These are phyloP conservation scores for Lysandra coridon DNA, from an alignment of 2,888 invertebrate species.

Conservation along the genomic window DNA sequence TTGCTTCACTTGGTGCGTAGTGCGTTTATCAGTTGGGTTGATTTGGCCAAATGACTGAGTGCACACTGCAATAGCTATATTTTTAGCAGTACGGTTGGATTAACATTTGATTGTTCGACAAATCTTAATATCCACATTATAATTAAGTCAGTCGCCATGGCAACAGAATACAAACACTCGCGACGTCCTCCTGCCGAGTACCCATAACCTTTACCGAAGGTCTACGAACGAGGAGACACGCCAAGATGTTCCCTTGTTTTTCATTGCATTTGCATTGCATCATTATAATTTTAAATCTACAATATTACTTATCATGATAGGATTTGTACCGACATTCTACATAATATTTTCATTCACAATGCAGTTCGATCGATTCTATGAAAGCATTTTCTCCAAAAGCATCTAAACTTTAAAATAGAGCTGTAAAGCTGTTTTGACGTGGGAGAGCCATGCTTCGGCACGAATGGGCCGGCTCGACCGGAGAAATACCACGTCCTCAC, in stretches of 20 bases:
- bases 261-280: background rate
- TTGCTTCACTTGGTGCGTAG: too few species aligned
- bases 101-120: background rate
- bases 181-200: slow-evolving; percentile 11
- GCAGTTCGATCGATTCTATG: background rate
- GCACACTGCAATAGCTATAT: background rate
- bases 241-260: background rate
- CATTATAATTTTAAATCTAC: too few species aligned
- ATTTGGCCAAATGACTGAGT: background rate
- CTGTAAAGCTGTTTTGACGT: too few species aligned
- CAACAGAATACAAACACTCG: background rate
- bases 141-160: slow-evolving; percentile 7
- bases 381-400: too few species aligned
- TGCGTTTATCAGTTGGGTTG: background rate
- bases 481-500: too few species aligned
- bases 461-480: too few species aligned
- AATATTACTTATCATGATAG: background rate
- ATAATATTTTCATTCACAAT: background rate
- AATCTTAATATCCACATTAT: background rate
- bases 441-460: too few species aligned
- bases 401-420: too few species aligned
- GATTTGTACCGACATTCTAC: background rate
- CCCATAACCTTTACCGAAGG: slow-evolving; percentile 2
- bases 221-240: background rate
- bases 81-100: background rate